A percentile compares a stretch with the other conserved stretches of the same genome.
phyloP scores from a whole-genome alignment of 2,113 vertebrate species.

The Gallinago undulata region DNA sequence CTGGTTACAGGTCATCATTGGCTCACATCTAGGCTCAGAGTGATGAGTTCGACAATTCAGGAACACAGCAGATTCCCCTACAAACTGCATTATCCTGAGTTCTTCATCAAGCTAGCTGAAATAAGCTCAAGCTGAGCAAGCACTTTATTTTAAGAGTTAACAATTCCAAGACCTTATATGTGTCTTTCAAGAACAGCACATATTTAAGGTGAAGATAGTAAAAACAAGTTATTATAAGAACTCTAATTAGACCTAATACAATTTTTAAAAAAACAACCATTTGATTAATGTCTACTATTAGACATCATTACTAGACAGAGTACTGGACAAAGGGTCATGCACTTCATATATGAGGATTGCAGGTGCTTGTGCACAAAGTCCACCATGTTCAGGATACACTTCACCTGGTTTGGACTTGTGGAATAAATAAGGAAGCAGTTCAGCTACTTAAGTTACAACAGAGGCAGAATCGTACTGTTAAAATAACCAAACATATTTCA shows the following conservation, averaged over 20 bases:
- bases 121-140: background rate
- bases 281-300: background rate
- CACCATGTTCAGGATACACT: background rate
- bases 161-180: background rate
- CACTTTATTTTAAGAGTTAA: background rate
- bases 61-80: background rate
- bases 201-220: background rate
- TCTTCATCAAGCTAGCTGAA: background rate
- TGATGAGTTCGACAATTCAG: background rate
- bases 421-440: background rate
- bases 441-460: background rate
- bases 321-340: background rate
- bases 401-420: background rate
- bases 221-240: background rate
- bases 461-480: background rate
- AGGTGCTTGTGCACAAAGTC: background rate
- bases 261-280: background rate
- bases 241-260: background rate
- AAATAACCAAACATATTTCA: background rate
- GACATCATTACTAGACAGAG: background rate
- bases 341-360: background rate
- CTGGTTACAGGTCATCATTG: background rate
- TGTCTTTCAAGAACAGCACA: background rate
- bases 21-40: background rate
- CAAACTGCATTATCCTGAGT: background rate